These are phyloP conservation scores for Ceratothoa steindachneri DNA, from an alignment of 2,888 invertebrate genomes.

Conservation along the genomic window DNA sequence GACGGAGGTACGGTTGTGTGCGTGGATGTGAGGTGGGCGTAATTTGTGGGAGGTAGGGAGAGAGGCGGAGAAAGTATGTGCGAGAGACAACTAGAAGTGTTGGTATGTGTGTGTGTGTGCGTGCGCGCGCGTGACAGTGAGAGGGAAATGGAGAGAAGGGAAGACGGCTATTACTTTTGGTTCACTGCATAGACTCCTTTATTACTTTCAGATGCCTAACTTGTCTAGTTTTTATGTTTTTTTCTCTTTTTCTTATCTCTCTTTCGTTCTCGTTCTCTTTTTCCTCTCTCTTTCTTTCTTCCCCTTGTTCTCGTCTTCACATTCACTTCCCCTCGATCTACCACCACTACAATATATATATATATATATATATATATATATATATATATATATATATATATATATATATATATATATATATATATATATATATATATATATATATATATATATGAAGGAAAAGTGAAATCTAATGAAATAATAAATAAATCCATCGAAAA, in stretches of 20 bases:
- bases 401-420: neutral
- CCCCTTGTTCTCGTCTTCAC: too few species aligned
- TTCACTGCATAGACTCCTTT: slow-evolving; percentile 8
- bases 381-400: neutral
- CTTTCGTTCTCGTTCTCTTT: too few species aligned
- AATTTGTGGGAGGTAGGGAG: neutral
- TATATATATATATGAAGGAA: neutral
- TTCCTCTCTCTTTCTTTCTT: too few species aligned
- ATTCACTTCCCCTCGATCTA: too few species aligned
- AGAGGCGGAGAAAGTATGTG: slow-evolving; percentile 15
- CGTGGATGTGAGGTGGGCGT: too few species aligned
- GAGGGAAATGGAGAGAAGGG: neutral
- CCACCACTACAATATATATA: too few species aligned
- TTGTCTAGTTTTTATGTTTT: slow-evolving; percentile 9
- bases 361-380: too few species aligned
- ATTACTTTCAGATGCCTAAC: slow-evolving; percentile 8
- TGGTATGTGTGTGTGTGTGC: too few species aligned
- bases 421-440: neutral
- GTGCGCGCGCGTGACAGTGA: slow-evolving; percentile 31
- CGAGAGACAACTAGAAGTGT: too few species aligned
- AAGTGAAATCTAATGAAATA: neutral
- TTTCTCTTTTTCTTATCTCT: too few species aligned
- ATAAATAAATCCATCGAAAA: neutral
- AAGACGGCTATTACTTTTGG: neutral
- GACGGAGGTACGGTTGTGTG: too few species aligned